Percentiles rank a stretch among this genome's conserved stretches.
phyloP scores from a whole-genome alignment of 1,140 invertebrate species.

The Leucophenga varia region DNA sequence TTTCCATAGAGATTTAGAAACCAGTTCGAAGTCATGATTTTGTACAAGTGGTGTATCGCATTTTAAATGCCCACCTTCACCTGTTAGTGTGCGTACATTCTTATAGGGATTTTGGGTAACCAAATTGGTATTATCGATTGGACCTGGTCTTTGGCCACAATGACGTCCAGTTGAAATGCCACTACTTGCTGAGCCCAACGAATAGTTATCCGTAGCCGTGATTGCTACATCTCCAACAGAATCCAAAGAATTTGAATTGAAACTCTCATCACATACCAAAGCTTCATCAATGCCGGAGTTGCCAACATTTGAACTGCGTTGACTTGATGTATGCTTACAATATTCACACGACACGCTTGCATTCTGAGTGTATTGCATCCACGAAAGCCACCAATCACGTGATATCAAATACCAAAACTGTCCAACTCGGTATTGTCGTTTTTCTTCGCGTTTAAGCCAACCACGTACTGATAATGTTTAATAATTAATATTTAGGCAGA shows the following conservation, averaged over 20 bases:
- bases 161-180: conserved; percentile 59
- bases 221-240: conserved; percentile 62
- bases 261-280: conserved; percentile 66
- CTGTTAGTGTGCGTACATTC: conserved; percentile 71
- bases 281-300: conserved; percentile 59
- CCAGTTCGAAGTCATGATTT: conserved; percentile 78
- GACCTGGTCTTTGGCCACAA: conserved; percentile 63
- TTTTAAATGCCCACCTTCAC: conserved; percentile 80
- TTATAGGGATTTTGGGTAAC: conserved; percentile 65
- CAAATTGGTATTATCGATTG: conserved; percentile 76
- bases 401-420: conserved; percentile 87
- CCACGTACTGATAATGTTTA: conserved; percentile 62
- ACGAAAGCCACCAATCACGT: conserved; percentile 80
- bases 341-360: conserved; percentile 49
- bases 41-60: conserved; percentile 69
- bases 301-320: conserved; percentile 12
- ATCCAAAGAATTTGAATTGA: conserved; percentile 65
- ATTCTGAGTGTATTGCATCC: conserved; percentile 71
- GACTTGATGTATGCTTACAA: conserved; percentile 37
- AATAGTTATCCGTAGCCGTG: conserved; percentile 60
- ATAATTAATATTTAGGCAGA: conserved; percentile 7
- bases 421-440: conserved; percentile 70
- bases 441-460: conserved; percentile 77
- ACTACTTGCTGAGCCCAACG: conserved; percentile 60
- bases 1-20: conserved; percentile 83